A percentile compares a stretch with the other conserved stretches of the same genome.
Evolutionary conservation across 2,113 vertebrate genomes (phyloP).

Genomic region (Pao palembangensis): DNA sequence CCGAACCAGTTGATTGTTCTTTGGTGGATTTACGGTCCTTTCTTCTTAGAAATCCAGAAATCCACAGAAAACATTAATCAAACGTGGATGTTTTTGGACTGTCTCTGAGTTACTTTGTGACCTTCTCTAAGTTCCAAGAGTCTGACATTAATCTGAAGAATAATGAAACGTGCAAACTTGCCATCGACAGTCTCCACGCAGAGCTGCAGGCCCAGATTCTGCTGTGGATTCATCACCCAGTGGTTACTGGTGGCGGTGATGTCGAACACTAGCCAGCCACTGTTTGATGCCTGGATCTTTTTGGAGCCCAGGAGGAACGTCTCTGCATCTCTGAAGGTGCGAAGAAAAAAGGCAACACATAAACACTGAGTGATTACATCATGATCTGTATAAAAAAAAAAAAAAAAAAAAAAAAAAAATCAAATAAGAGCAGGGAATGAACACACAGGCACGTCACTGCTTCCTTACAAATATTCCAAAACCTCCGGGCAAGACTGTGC

Average conservation of each 20-base stretch:
- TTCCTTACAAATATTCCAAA: constrained; percentile 19
- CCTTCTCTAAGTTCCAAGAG: neutral
- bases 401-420: too few species aligned
- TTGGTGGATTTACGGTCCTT: constrained; percentile 11
- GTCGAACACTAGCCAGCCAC: constrained; percentile 97
- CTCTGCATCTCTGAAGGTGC: constrained; percentile 85
- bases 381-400: too few species aligned
- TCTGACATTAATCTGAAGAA: constrained; percentile 13
- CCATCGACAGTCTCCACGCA: constrained; percentile 91
- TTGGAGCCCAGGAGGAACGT: constrained; percentile 91
- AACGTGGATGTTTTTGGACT: neutral
- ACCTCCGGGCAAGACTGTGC: neutral
- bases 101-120: constrained; percentile 7
- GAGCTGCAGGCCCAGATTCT: constrained; percentile 95
- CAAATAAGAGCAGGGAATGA: neutral
- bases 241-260: constrained; percentile 98
- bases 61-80: constrained; percentile 7
- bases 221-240: constrained; percentile 96
- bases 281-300: constrained; percentile 85
- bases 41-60: neutral
- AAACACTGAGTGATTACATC: too few species aligned
- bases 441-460: constrained; percentile 2
- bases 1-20: neutral
- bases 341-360: constrained; percentile 5
- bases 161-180: constrained; percentile 64